phyloP scores from a whole-genome alignment of 2,888 invertebrate genomes.

The Anaspis maculata region DNA sequence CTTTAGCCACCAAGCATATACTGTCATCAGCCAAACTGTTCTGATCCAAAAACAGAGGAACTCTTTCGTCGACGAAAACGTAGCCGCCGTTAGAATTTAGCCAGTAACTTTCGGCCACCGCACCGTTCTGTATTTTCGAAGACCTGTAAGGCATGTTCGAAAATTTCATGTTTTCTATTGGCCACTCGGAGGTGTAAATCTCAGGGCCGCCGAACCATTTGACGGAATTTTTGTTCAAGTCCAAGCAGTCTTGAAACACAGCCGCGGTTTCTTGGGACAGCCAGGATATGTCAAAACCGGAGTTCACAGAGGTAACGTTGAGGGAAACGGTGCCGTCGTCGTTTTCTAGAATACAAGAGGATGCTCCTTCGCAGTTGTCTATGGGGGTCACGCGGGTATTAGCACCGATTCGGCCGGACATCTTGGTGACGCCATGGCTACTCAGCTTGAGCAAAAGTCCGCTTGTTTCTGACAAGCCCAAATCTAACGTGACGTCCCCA shows the following conservation, averaged over 20 bases:
- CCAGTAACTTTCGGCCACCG: slow-evolving; percentile 61
- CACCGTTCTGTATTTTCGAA: slow-evolving; percentile 48
- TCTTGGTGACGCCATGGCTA: no score
- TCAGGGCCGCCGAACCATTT: slow-evolving; percentile 65
- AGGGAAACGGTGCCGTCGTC: no score
- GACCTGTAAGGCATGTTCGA: slow-evolving; percentile 51
- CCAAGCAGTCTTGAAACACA: slow-evolving; percentile 14
- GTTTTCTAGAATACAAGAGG: no score
- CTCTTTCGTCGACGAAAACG: slow-evolving; percentile 53
- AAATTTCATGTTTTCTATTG: slow-evolving; percentile 50
- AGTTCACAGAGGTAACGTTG: not conserved
- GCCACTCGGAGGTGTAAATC: slow-evolving; percentile 54
- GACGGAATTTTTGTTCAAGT: slow-evolving; percentile 2
- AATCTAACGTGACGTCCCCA: no score
- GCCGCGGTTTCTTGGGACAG: slow-evolving; percentile 7
- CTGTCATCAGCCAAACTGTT: slow-evolving; percentile 47
- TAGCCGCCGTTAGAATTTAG: slow-evolving; percentile 62
- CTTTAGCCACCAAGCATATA: slow-evolving; percentile 52
- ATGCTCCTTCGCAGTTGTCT: no score
- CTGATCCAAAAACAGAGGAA: slow-evolving; percentile 64
- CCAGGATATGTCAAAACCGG: slow-evolving; percentile 14
- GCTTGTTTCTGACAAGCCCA: no score
- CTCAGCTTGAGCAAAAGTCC: no score
- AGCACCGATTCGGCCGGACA: no score
- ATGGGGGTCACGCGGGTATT: no score